phyloP scores from a whole-genome alignment of 2,888 invertebrate species.

The Spisula solida region DNA sequence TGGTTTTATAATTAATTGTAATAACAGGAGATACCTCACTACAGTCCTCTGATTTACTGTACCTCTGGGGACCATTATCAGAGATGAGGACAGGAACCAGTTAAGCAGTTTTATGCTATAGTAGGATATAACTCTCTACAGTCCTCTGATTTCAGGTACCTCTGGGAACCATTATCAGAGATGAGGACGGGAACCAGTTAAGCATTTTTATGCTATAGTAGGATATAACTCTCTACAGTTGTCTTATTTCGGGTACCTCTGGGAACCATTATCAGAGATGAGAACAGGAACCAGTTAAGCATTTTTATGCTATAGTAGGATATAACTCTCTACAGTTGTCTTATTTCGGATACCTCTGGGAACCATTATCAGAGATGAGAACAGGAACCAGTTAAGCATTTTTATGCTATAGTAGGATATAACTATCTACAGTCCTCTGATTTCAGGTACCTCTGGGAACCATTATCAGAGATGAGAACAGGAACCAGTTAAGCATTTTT shows the following conservation, averaged over 20 bases:
- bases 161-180: constrained; percentile 92
- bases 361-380: constrained; percentile 90
- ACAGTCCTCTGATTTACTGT: no score
- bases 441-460: constrained; percentile 94
- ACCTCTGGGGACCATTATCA: constrained; percentile 94
- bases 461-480: constrained; percentile 89
- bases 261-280: constrained; percentile 92
- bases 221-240: no score
- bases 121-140: no score
- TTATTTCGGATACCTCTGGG: constrained; percentile 93
- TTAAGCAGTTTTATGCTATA: constrained; percentile 93
- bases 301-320: no score
- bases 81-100: constrained; percentile 89
- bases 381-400: constrained; percentile 91
- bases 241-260: constrained; percentile 92
- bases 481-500: constrained; percentile 91
- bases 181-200: constrained; percentile 89
- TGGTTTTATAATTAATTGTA: no score
- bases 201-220: no score
- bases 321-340: no score
- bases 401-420: constrained; percentile 87
- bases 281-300: constrained; percentile 90
- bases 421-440: background rate
- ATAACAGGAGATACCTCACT: no score
- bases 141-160: constrained; percentile 93